Base-by-base conservation (phyloP, 2,888 invertebrate genomes). In the Sinohyriopsis cumingii region DNA sequence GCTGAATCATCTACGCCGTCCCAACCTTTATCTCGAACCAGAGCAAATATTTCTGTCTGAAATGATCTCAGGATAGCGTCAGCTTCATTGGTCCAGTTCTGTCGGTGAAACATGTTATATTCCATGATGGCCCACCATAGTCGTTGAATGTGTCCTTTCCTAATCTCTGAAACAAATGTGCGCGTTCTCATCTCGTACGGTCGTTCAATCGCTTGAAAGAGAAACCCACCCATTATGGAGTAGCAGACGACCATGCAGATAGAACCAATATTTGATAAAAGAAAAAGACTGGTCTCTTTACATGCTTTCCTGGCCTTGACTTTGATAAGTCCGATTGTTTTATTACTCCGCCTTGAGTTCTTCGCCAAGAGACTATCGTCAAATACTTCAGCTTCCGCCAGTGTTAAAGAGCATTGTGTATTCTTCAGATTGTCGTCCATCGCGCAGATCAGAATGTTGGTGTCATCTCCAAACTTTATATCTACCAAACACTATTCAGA, bases 71-170 rank as follows among this genome's bases (percentile, higher is more conserved):
- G 91, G 87, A 95, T 94, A 81, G 94, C 93, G 79, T 94, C 92
- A 82, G 97, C 94, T 90, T 96, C 95, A 79, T 94, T 93, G 0
- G 95, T 95, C 95, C 95, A 95, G 89, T 95, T 95, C 67, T 94
- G 92, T 88, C 95, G 94, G 89, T 95, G 95, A 5, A 95, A 91
- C 19, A 95, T 95, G 91, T 95, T 95, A 66, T 95, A 91, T 74
- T 94, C 93, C 89, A 94, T 94, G 94, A 93, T 96, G 76, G 96
- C 95, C 89, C 95, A 94, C 96, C 96, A 96, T 88, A 96, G 91
- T 74, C 72, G 56, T 24, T 76, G 60, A 20, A 80, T 69, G 24
- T 73, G 61, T 15, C 59, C 63, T 22, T 74, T 45, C 25, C 77
- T 62, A 12, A 73, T 24, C 1, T 70, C 65, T 57, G 61, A 59